Evolutionary conservation across 2,797 vertebrate genomes (phyloP).

Genomic region (Semotilus atromaculatus): DNA sequence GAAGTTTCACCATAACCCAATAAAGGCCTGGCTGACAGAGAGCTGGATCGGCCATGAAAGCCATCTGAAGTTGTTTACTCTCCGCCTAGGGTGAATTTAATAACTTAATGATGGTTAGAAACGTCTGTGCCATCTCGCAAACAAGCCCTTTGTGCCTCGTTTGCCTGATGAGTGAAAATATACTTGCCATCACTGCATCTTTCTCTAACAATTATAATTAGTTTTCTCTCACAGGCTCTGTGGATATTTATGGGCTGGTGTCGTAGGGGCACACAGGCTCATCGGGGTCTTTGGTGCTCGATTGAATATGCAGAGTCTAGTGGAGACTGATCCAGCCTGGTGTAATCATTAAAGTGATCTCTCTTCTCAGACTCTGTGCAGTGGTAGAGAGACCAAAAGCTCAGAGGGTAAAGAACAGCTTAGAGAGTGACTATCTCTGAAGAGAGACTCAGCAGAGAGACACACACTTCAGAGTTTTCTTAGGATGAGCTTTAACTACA

Average conservation of each 20-base stretch:
- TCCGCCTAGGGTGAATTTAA: conserved; percentile 74
- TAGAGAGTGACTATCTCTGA: conserved; percentile 33
- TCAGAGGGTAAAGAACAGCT: conserved; percentile 28
- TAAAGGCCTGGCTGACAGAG: conserved; percentile 66
- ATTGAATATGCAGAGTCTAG: conserved; percentile 59
- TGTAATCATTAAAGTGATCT: conserved; percentile 53
- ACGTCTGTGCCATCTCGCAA: conserved; percentile 70
- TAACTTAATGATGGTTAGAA: conserved; percentile 76
- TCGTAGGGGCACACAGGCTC: conserved; percentile 59
- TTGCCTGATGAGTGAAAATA: conserved; percentile 68
- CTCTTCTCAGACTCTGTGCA: conserved; percentile 52
- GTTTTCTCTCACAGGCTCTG: conserved; percentile 66
- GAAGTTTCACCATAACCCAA: conserved; percentile 74
- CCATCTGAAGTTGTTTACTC: conserved; percentile 75
- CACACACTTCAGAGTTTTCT: conserved; percentile 18
- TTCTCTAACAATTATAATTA: conserved; percentile 75
- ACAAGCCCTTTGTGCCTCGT: conserved; percentile 73
- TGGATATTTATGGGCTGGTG: conserved; percentile 69
- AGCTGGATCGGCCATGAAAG: conserved; percentile 64
- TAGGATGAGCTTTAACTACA: conserved; percentile 19
- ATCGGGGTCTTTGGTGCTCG: conserved; percentile 65
- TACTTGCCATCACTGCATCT: conserved; percentile 71
- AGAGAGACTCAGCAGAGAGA: conserved; percentile 3
- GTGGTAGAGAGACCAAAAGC: conserved; percentile 51
- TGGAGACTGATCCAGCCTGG: conserved; percentile 65